These are phyloP conservation scores for Apocrypta bakeri DNA, from an alignment of 1,140 invertebrate genomes.

Conservation along the genomic window DNA sequence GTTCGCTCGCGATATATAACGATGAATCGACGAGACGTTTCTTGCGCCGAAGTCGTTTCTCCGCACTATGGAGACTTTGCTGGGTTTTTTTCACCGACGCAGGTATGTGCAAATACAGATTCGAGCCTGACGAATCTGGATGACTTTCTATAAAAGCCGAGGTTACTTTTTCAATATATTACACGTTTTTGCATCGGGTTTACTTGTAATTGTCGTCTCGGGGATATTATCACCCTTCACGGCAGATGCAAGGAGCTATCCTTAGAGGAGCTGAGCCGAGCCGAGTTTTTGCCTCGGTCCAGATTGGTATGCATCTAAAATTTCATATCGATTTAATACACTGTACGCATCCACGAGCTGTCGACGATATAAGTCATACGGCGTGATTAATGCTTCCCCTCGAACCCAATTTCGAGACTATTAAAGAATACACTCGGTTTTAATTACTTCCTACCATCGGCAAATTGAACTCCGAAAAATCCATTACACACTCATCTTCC, in stretches of 20 bases:
- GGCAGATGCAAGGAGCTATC: too few relatives aligned
- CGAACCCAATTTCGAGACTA: too few relatives aligned
- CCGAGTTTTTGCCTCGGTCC: slow-evolving; percentile 1
- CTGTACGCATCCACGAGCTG: not conserved
- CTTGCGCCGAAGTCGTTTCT: slow-evolving; percentile 19
- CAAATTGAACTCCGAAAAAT: too few relatives aligned
- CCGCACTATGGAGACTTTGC: too few relatives aligned
- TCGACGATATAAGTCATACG: not conserved
- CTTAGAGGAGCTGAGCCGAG: too few relatives aligned
- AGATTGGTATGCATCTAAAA: not conserved
- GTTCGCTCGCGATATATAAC: too few relatives aligned
- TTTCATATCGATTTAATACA: not conserved
- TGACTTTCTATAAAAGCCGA: slow-evolving; percentile 13
- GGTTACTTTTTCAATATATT: slow-evolving; percentile 8
- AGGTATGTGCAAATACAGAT: slow-evolving; percentile 17
- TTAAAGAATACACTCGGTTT: too few relatives aligned
- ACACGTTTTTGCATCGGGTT: slow-evolving; percentile 16
- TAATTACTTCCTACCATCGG: too few relatives aligned
- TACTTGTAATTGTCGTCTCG: not conserved
- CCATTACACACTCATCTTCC: too few relatives aligned
- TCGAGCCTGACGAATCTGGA: slow-evolving; percentile 4
- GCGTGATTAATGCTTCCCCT: slow-evolving; percentile 30
- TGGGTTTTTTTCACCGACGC: not conserved
- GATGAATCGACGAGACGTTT: slow-evolving; percentile 28
- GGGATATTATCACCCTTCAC: too few relatives aligned